Conservation (phyloP, 2,113 vertebrate genomes). For the Chaenogobius annularis region DNA sequence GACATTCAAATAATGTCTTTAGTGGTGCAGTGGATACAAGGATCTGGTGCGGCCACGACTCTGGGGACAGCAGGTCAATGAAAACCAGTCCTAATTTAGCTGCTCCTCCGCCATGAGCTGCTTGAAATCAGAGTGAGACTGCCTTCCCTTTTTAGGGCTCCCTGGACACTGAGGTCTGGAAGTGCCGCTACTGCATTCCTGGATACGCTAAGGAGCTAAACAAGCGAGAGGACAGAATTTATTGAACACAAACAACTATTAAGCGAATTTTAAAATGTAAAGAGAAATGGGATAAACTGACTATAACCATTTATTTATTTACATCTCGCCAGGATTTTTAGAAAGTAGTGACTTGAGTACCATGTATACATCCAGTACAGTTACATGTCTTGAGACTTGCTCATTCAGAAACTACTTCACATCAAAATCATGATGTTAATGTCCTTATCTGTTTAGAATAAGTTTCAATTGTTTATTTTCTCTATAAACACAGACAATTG, state of each 20-base stretch:
- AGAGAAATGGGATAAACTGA: neutral
- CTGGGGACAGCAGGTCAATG: slow-evolving; percentile 65
- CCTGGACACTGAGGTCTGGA: slow-evolving; percentile 61
- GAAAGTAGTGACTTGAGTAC: neutral
- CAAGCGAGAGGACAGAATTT: slow-evolving; percentile 12
- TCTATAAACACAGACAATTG: neutral
- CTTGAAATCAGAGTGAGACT: slow-evolving; percentile 71
- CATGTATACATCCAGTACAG: too few species aligned
- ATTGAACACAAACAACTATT: neutral
- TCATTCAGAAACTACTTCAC: too few species aligned
- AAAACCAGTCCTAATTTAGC: slow-evolving; percentile 74
- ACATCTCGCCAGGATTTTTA: neutral
- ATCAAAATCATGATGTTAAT: too few species aligned
- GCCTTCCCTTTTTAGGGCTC: slow-evolving; percentile 78
- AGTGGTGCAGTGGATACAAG: slow-evolving; percentile 29
- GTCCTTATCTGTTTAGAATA: neutral
- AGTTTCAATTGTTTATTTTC: neutral
- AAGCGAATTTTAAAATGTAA: neutral
- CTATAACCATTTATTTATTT: neutral
- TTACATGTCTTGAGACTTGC: too few species aligned
- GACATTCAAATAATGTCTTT: slow-evolving; percentile 5
- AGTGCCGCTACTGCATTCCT: slow-evolving; percentile 65
- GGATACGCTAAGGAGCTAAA: slow-evolving; percentile 30
- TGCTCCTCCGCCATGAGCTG: slow-evolving; percentile 54
- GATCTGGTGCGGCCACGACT: slow-evolving; percentile 45